These are phyloP conservation scores for Biston stratarius DNA, from an alignment of 2,888 invertebrate genomes.

Conservation along the genomic window DNA sequence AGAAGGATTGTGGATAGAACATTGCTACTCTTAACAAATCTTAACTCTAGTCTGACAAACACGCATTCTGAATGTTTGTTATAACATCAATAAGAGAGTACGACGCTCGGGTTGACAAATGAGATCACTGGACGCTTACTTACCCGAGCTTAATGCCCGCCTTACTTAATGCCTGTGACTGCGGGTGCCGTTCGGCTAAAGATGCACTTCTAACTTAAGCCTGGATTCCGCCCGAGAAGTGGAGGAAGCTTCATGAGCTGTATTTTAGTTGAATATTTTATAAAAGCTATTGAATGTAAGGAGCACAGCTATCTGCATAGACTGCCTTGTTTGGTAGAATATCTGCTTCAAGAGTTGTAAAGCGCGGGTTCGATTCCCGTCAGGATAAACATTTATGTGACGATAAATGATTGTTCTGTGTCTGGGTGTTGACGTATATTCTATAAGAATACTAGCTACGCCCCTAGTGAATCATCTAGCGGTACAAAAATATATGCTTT, in stretches of 20 bases:
- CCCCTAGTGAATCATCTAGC: no score
- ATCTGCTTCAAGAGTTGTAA: no score
- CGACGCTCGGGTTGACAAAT: conserved; percentile 25
- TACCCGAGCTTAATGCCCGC: conserved; percentile 13
- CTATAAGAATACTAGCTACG: no score
- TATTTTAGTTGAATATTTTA: background rate
- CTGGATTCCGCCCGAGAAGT: background rate
- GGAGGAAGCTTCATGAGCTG: background rate
- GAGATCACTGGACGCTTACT: conserved; percentile 18
- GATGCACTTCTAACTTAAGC: conserved; percentile 11
- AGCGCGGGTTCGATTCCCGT: no score
- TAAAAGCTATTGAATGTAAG: background rate
- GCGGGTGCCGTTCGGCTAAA: background rate
- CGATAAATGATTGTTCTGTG: no score
- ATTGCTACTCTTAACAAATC: no score
- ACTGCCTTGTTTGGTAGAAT: no score
- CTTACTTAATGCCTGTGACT: conserved; percentile 7
- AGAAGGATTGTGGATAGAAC: no score
- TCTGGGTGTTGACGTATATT: no score
- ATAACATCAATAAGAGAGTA: background rate
- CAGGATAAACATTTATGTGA: no score
- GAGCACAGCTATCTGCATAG: no score
- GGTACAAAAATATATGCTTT: no score
- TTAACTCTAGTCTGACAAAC: background rate
- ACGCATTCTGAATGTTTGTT: background rate